These are phyloP conservation scores for Osmerus mordax DNA, from an alignment of 2,113 vertebrate genomes.

Conservation along the genomic window DNA sequence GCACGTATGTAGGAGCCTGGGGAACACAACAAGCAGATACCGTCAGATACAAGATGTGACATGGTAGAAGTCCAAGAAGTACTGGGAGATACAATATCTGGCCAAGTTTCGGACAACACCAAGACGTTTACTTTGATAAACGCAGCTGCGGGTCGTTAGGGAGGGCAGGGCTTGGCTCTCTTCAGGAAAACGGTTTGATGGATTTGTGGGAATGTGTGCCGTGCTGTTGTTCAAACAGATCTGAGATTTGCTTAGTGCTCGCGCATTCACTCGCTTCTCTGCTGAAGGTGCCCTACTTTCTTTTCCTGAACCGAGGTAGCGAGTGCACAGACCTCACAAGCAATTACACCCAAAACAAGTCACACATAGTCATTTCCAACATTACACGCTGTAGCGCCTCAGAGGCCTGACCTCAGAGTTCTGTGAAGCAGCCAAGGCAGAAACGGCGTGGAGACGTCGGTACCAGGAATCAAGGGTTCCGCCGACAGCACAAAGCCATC, in stretches of 20 bases:
- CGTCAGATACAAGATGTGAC: not conserved
- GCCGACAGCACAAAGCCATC: constrained; percentile 55
- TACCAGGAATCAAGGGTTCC: constrained; percentile 57
- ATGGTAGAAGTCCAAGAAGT: no score
- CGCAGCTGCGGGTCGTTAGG: no score
- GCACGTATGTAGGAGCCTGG: constrained; percentile 23
- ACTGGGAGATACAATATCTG: no score
- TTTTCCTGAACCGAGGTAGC: not conserved
- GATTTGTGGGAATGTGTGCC: no score
- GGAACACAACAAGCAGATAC: constrained; percentile 1
- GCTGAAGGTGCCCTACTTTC: not conserved
- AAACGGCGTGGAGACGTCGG: constrained; percentile 55
- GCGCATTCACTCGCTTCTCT: no score
- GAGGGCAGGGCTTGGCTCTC: no score
- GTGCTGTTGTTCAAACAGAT: no score
- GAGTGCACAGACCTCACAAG: not conserved
- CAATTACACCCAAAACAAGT: not conserved
- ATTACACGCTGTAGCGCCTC: constrained; percentile 1
- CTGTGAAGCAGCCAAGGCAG: constrained; percentile 39
- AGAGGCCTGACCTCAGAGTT: constrained; percentile 40
- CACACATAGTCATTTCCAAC: not conserved
- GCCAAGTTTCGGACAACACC: no score
- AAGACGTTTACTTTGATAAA: no score
- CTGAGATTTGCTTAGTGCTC: no score
- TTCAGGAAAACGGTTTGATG: no score